Percentiles rank a stretch among this genome's conserved stretches.
These are phyloP conservation scores for Pocillopora damicornis DNA, from an alignment of 64 coral and sea anemone species.

Conservation along the genomic window DNA sequence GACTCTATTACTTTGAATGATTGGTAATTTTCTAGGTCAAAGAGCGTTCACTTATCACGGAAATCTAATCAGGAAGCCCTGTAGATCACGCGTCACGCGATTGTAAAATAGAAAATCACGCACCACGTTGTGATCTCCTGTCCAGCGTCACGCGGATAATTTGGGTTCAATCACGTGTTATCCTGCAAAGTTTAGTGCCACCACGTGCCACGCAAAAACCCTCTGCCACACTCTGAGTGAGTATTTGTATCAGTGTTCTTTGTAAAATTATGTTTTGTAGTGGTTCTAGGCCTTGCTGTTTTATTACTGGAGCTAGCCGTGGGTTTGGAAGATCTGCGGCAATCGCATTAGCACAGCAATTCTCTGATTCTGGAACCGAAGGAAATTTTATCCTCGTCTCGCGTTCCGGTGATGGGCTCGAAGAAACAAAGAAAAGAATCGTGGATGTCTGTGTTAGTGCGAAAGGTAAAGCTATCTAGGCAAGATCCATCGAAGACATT, in stretches of 20 bases:
- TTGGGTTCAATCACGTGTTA: too few relatives aligned
- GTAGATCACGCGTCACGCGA: too few relatives aligned
- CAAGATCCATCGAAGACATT: neutral
- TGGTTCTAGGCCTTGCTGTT: constrained; percentile 27
- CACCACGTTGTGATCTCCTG: too few relatives aligned
- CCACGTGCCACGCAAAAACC: too few relatives aligned
- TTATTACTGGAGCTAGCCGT: constrained; percentile 71
- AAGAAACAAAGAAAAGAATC: constrained; percentile 36
- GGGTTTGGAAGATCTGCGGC: constrained; percentile 56
- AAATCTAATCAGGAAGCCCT: too few relatives aligned
- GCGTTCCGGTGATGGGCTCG: constrained; percentile 25
- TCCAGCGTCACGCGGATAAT: too few relatives aligned
- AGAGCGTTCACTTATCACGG: too few relatives aligned
- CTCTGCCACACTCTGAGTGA: neutral
- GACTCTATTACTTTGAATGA: too few relatives aligned
- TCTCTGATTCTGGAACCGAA: neutral
- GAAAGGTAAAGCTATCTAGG: constrained; percentile 22
- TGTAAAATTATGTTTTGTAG: neutral
- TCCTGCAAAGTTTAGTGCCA: too few relatives aligned
- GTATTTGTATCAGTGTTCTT: neutral
- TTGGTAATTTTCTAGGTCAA: too few relatives aligned
- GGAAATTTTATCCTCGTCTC: constrained; percentile 43
- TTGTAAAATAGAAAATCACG: too few relatives aligned
- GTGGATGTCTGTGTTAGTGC: constrained; percentile 9
- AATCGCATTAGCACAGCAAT: constrained; percentile 25